Evolutionary conservation across 2,113 vertebrate genomes (phyloP).

Genomic region (Calidris pygmaea): DNA sequence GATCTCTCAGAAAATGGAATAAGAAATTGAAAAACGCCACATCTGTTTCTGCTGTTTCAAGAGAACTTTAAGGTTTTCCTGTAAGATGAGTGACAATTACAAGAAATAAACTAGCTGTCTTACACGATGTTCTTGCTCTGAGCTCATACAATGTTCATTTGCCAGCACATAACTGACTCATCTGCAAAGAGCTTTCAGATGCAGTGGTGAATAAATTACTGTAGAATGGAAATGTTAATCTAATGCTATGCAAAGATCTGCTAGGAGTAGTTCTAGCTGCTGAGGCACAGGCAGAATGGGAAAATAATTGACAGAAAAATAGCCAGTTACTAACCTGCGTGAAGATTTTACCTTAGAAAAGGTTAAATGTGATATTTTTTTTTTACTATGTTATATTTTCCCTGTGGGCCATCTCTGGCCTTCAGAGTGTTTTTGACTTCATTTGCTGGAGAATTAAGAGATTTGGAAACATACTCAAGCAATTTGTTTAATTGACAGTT

Average conservation of each 20-base stretch:
- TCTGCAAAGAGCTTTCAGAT: neutral
- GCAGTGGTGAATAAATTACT: neutral
- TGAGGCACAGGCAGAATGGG: neutral
- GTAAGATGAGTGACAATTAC: neutral
- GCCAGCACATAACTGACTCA: conserved; percentile 9
- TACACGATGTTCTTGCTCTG: neutral
- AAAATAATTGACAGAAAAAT: neutral
- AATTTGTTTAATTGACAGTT: conserved; percentile 21
- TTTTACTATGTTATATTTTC: neutral
- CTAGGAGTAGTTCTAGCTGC: neutral
- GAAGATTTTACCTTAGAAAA: neutral
- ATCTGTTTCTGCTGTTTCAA: neutral
- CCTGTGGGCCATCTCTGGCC: neutral
- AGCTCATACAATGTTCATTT: neutral
- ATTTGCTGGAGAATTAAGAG: conserved; percentile 1
- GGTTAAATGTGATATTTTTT: neutral
- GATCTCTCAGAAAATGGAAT: neutral
- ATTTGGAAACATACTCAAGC: neutral
- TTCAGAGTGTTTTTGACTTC: neutral
- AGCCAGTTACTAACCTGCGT: neutral
- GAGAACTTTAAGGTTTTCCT: neutral
- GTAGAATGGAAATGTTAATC: neutral
- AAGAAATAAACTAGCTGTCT: neutral
- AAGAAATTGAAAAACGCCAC: neutral
- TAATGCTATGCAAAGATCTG: neutral